Base-by-base conservation (phyloP, 2,888 invertebrate genomes). In the Sesamia inferens region DNA sequence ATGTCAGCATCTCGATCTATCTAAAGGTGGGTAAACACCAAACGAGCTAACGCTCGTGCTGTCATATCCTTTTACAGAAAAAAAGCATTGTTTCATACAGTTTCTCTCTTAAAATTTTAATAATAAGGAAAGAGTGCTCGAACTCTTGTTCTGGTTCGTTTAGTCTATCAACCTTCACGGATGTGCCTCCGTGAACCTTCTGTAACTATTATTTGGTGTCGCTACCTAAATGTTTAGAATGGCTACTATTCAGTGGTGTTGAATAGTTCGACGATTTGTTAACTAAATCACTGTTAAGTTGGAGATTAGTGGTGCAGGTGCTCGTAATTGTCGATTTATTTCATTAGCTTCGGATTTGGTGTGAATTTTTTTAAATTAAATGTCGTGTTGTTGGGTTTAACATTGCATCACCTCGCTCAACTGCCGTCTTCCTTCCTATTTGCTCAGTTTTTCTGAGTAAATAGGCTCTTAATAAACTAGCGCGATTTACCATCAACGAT, bases 211-310 rank as follows among this genome's bases (percentile, higher is more conserved):
- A 5, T 19, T 58, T 22, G 31, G 22, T 59, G 31, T 22, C 47
- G 13, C 69, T 47, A 71, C 66, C 66, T n/a, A 57, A 66, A 48
- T 69, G 71, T 58, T 84, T 48, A 58, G 59, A 68, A 78, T 57
- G 77, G 74, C 76, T 42, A 67, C 75, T 79, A 78, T 78, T 82
- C 78, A 74, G 66, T 58, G 66, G 70, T 39, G 76, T 71, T 70
- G 74, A 83, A 83, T 80, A 85, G 85, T 85, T 85, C n/a, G 76
- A 68, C 74, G 59, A 85, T 85, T 85, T 79, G 81, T 83, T 82
- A 83, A 85, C 66, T 82, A 72, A 85, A 85, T 85, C 79, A 62
- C 74, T 66, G 74, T 68, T 80, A 77, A 85, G 75, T 84, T 81
- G 66, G 42, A 73, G 78, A 78, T 79, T 76, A 79, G 76, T 63